Conservation (phyloP, 2,888 invertebrate genomes). For the Teleiodes luculella region DNA sequence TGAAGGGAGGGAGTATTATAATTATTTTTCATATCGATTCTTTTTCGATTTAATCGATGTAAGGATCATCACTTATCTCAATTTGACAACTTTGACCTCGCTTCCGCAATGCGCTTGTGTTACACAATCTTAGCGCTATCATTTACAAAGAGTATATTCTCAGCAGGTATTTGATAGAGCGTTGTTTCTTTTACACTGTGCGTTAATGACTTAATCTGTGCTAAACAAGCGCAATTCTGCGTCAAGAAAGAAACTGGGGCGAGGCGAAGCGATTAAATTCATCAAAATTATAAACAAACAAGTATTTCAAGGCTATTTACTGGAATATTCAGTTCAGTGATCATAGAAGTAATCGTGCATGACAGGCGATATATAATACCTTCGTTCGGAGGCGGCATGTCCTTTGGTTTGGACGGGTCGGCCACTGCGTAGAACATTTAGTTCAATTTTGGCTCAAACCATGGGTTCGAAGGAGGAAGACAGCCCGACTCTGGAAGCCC, state of each 20-base stretch:
- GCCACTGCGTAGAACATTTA: not conserved
- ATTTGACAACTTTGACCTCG: too few species aligned
- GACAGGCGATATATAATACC: slow-evolving; percentile 23
- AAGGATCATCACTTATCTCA: too few species aligned
- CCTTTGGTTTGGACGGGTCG: not conserved
- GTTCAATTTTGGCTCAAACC: not conserved
- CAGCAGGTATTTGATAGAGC: not conserved
- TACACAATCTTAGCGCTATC: not conserved
- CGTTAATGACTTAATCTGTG: not conserved
- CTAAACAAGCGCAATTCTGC: not conserved
- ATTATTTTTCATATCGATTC: too few species aligned
- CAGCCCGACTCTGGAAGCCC: slow-evolving; percentile 55
- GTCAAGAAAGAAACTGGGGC: slow-evolving; percentile 1
- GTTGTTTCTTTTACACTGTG: not conserved
- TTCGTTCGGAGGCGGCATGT: not conserved
- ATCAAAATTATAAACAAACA: slow-evolving; percentile 16
- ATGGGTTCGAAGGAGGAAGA: slow-evolving; percentile 50
- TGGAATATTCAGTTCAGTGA: slow-evolving; percentile 15
- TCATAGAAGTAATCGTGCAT: slow-evolving; percentile 16
- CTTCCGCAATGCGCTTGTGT: not conserved
- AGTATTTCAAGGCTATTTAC: slow-evolving; percentile 12
- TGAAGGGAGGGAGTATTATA: too few species aligned
- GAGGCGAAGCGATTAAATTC: slow-evolving; percentile 12
- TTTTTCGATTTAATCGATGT: too few species aligned
- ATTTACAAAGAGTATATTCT: too few species aligned